These are phyloP conservation scores for Bucorvus abyssinicus DNA, from an alignment of 2,797 vertebrate genomes.

Conservation along the genomic window DNA sequence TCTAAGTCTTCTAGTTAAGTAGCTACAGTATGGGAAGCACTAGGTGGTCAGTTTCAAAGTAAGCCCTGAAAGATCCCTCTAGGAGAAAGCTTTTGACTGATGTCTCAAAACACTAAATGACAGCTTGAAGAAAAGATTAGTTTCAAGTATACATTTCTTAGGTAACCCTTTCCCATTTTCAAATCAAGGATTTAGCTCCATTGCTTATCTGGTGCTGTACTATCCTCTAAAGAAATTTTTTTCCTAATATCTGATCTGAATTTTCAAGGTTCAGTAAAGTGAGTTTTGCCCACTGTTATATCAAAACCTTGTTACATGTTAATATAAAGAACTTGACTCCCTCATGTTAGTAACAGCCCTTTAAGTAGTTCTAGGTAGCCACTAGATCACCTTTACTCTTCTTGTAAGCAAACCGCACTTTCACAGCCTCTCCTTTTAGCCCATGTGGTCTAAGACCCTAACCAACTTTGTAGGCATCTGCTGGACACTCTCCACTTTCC, in stretches of 20 bases:
- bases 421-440: neutral
- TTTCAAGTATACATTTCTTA: neutral
- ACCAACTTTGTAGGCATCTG: neutral
- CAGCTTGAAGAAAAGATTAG: neutral
- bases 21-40: neutral
- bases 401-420: neutral
- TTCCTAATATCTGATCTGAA: neutral
- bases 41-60: neutral
- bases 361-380: neutral
- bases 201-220: neutral
- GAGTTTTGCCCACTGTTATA: neutral
- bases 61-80: neutral
- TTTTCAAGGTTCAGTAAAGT: neutral
- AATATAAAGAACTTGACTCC: neutral
- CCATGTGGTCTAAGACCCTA: neutral
- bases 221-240: neutral
- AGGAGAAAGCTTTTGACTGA: neutral
- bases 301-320: neutral
- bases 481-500: neutral
- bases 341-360: neutral
- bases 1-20: neutral
- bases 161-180: neutral
- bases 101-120: neutral
- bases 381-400: neutral
- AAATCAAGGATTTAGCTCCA: neutral